Evolutionary conservation across 2,113 vertebrate genomes (phyloP).

Genomic region (Cavia aperea): DNA sequence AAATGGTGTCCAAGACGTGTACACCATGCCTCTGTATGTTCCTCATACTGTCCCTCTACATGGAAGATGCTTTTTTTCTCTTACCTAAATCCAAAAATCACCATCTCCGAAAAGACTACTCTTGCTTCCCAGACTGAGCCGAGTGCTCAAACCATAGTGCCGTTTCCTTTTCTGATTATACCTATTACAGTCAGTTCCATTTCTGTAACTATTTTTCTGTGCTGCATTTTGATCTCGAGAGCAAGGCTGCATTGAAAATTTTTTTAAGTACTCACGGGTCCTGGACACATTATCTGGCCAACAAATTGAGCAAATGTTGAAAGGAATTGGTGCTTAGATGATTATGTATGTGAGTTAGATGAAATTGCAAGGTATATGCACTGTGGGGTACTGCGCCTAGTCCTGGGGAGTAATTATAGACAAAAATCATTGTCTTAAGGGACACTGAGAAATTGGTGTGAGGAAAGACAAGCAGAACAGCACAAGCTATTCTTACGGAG

Average conservation of each 20-base stretch:
- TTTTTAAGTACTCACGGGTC: not conserved
- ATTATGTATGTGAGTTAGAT: not conserved
- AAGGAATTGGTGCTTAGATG: not conserved
- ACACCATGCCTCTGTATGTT: not conserved
- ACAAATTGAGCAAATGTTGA: constrained; percentile 17
- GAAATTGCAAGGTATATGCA: not conserved
- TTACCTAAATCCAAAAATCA: not conserved
- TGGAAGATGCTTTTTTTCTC: not conserved
- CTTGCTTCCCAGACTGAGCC: not conserved
- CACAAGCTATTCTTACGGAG: not conserved
- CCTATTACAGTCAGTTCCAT: not conserved
- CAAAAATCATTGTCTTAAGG: not conserved
- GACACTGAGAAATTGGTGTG: not conserved
- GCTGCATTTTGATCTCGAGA: constrained; percentile 17
- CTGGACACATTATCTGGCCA: not conserved
- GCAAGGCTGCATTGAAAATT: not conserved
- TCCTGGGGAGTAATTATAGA: constrained; percentile 13
- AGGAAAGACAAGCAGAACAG: not conserved
- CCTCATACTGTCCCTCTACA: not conserved
- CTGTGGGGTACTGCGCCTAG: not conserved
- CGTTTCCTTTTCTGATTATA: not conserved
- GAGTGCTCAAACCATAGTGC: not conserved
- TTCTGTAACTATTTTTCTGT: not conserved
- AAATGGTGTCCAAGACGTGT: not conserved
- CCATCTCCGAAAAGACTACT: not conserved